A percentile compares a stretch with the other conserved stretches of the same genome.
Conservation (phyloP, 2,888 invertebrate genomes). For the Lycaena phlaeas region DNA sequence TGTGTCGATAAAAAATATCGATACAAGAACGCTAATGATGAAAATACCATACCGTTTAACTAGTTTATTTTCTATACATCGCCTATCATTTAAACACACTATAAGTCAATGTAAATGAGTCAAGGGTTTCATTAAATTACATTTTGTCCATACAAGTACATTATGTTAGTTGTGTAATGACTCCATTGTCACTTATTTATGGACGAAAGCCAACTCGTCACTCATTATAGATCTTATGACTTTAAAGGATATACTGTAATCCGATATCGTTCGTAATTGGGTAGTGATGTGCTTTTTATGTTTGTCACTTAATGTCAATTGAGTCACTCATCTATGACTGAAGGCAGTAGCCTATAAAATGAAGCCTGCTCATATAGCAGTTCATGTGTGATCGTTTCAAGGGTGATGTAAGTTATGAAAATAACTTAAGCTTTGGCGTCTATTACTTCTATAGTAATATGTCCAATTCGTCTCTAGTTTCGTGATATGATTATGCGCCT, state of each 20-base stretch:
- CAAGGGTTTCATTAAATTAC: background rate
- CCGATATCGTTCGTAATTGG: background rate
- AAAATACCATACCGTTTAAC: background rate
- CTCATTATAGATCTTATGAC: background rate
- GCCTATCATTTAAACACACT: background rate
- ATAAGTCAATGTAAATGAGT: constrained; percentile 4
- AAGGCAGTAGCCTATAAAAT: too few relatives aligned
- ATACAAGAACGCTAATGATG: background rate
- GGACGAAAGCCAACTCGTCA: background rate
- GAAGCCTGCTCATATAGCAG: too few relatives aligned
- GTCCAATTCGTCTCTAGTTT: too few relatives aligned
- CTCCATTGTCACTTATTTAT: background rate
- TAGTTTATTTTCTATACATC: background rate
- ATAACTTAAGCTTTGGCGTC: too few relatives aligned
- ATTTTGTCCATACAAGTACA: constrained; percentile 2
- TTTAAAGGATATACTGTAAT: background rate
- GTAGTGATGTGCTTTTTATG: background rate
- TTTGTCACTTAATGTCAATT: too few relatives aligned
- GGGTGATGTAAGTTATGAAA: too few relatives aligned
- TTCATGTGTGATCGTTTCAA: too few relatives aligned
- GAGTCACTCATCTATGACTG: too few relatives aligned
- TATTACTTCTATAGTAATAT: too few relatives aligned
- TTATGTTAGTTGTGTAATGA: constrained; percentile 6
- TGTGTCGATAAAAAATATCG: too few relatives aligned
- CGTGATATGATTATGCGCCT: too few relatives aligned